Base-by-base conservation (phyloP, 2,888 invertebrate genomes). In the Acanthosepion esculentum region DNA sequence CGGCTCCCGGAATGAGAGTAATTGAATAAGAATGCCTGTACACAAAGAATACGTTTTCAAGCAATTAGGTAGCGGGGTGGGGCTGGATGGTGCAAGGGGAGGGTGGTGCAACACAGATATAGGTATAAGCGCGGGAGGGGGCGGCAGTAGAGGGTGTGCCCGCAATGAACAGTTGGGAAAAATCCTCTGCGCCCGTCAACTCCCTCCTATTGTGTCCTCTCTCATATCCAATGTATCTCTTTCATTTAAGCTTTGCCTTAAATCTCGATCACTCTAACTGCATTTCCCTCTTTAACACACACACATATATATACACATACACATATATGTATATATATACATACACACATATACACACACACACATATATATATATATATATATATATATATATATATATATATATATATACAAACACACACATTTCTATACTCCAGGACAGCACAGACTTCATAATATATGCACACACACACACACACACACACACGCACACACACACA, bases 21-120 rank as follows among this genome's bases (percentile, higher is more conserved):
- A 95, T 95, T 95, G 95, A 95, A 95, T 95, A 95, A 95, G 94
- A 95, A 95, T 95, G 95, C 95, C 95, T 94, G 92, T 94, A 92
- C 95, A 95, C 94, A 95, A 95, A 94, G 94, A 94, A 48, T 94
- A 95, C 33, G 50, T 94, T 94, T 78, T 78, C 78, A 33, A 78
- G 78, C 78, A 78, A 78, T 78, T 78, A 78, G 78, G 78, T 78
- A 78, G 15, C n/a, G 78, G 78, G 78, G n/a, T n/a, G 1, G 78
- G 78, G 78, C 2, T 12, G 20, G 15, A n/a, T 2, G n/a, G 18
- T n/a, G 78, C 78, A 78, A 15, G 78, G n/a, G n/a, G 78, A 8
- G 15, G 6, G n/a, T 12, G 18, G 23, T 20, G 59, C 20, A 20
- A 55, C 59, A 59, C n/a, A 33, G 6, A 78, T 78, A 12, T 78